phyloP scores from a whole-genome alignment of 1,140 invertebrate genomes.

The Drosophila ironensis region DNA sequence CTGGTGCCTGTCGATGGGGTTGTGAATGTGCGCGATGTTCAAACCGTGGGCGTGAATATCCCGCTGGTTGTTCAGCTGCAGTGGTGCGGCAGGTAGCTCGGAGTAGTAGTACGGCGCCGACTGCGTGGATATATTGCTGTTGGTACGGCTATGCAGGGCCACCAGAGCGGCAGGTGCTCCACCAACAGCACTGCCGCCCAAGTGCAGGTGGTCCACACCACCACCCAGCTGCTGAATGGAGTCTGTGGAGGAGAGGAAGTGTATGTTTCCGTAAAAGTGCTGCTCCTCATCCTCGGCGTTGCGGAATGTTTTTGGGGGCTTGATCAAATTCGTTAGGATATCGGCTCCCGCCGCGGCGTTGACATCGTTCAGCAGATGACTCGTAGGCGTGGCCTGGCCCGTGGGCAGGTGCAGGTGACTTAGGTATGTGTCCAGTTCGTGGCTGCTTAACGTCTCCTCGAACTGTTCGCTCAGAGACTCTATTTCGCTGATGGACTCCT shows the following conservation, averaged over 20 bases:
- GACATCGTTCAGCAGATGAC: constrained; percentile 48
- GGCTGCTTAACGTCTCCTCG: constrained; percentile 83
- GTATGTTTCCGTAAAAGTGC: constrained; percentile 79
- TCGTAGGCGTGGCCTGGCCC: constrained; percentile 38
- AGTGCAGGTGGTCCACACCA: neutral
- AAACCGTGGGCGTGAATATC: constrained; percentile 83
- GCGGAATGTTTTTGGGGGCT: constrained; percentile 77
- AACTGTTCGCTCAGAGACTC: constrained; percentile 85
- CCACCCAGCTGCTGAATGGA: constrained; percentile 66
- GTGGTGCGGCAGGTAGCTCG: constrained; percentile 83
- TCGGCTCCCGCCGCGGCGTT: constrained; percentile 38
- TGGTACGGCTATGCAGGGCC: constrained; percentile 75
- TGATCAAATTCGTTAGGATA: constrained; percentile 69
- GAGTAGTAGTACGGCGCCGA: constrained; percentile 94
- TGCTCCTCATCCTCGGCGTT: constrained; percentile 69
- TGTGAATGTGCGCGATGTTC: constrained; percentile 90
- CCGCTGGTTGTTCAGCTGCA: constrained; percentile 87
- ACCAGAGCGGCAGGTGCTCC: constrained; percentile 36
- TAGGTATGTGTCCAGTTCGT: constrained; percentile 87
- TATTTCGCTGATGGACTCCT: constrained; percentile 86
- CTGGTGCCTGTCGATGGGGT: constrained; percentile 85
- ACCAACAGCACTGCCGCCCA: too few relatives aligned
- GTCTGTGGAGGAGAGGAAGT: constrained; percentile 79
- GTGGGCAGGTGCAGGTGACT: constrained; percentile 83
- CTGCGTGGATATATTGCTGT: constrained; percentile 83